Evolutionary conservation across 64 coral and sea anemone species (phyloP).

Genomic region (Acropora yongei): DNA sequence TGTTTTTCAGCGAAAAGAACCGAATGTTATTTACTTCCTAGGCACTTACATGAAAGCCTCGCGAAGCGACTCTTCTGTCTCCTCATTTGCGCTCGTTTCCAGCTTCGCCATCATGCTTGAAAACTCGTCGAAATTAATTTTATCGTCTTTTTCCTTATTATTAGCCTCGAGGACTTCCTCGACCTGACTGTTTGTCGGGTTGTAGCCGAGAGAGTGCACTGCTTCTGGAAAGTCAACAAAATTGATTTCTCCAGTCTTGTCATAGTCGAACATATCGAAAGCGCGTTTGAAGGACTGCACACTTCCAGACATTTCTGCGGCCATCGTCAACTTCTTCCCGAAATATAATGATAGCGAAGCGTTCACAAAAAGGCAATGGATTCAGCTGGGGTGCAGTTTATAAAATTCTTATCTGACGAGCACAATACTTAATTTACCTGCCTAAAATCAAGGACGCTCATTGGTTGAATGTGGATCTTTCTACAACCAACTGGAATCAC

Average conservation of each 20-base stretch:
- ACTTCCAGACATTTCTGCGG: background rate
- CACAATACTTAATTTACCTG: constrained; percentile 31
- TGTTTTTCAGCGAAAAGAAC: background rate
- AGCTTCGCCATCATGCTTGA: constrained; percentile 78
- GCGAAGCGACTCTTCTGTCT: constrained; percentile 65
- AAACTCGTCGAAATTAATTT: constrained; percentile 86
- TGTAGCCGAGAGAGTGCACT: constrained; percentile 52
- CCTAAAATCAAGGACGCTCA: constrained; percentile 8
- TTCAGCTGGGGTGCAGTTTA: constrained; percentile 9
- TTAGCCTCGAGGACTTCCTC: constrained; percentile 49
- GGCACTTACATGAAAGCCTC: constrained; percentile 83
- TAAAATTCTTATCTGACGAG: background rate
- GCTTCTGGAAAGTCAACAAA: constrained; percentile 58
- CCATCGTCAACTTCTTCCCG: background rate
- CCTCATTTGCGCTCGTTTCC: constrained; percentile 38
- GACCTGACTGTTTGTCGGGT: constrained; percentile 62
- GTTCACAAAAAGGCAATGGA: background rate
- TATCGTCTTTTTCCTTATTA: constrained; percentile 68
- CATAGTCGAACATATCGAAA: constrained; percentile 66
- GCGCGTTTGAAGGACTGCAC: constrained; percentile 17
- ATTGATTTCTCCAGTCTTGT: constrained; percentile 67
- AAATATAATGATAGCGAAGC: background rate
- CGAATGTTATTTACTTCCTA: background rate
- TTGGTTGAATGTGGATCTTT: background rate
- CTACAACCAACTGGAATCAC: background rate